Evolutionary conservation across 2,888 invertebrate genomes (phyloP).

Genomic region (Hypsopygia costalis): DNA sequence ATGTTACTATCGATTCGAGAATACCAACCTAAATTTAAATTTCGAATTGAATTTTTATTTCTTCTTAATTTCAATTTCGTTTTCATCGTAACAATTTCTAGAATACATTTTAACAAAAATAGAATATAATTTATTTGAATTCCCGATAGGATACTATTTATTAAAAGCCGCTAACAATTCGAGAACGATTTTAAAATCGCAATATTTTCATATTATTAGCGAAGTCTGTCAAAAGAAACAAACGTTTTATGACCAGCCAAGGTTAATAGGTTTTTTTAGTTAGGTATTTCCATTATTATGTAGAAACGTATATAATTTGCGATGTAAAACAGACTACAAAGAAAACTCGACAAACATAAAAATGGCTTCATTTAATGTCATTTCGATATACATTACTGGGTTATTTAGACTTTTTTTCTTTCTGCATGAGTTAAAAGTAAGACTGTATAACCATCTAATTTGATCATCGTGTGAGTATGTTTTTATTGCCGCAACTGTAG

Average conservation of each 20-base stretch:
- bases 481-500: too few relatives aligned
- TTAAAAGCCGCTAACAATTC: too few relatives aligned
- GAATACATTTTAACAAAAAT: too few relatives aligned
- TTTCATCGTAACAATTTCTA: too few relatives aligned
- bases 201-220: neutral
- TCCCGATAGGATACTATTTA: too few relatives aligned
- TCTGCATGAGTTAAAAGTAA: too few relatives aligned
- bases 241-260: conserved; percentile 1
- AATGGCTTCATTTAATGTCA: neutral
- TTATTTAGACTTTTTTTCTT: too few relatives aligned
- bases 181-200: neutral
- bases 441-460: too few relatives aligned
- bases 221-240: neutral
- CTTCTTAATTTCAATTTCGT: too few relatives aligned
- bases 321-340: neutral
- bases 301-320: neutral
- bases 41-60: neutral
- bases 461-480: too few relatives aligned
- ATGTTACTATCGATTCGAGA: neutral
- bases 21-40: neutral
- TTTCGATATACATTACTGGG: neutral
- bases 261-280: neutral
- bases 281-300: neutral
- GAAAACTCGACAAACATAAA: too few relatives aligned
- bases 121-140: too few relatives aligned